Base-by-base conservation (phyloP, 2,888 invertebrate species). In the Apamea epomidion region DNA sequence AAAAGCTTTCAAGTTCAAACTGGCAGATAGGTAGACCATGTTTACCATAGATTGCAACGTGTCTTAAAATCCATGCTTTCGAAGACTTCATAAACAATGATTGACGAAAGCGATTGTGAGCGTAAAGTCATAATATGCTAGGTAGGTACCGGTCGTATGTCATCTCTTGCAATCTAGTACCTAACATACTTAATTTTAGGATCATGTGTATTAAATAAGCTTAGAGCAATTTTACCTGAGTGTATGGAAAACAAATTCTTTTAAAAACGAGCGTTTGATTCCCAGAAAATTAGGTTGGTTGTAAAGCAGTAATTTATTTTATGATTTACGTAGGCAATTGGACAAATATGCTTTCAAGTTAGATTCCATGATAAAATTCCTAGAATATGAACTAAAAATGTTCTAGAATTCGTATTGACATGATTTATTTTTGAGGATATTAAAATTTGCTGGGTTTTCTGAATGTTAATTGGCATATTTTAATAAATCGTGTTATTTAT, bases 271-370 rank as follows among this genome's bases (percentile, higher is more conserved):
- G 8, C 29, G 32, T 21, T 48, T 12, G 14, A 37, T 72, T 65
- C 45, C 1, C 7, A 48, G 72, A 79, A 45, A 25, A 37, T 10
- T 25, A 21, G 2, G 21, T 48, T 71, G 18, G 3, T 18, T 0
- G 16, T 65, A 64, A 21, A 78, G 21, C 32, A 68, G 60, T 51
- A 4, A 54, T 81, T 76, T 37, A 60, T 71, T 84, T 64, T 21
- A 29, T n/a, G 32, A 58, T 21, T 29, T 58, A 51, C 60, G 45
- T 64, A 5, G 7, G 25, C 10, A 62, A 69, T 62, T 37, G 21
- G 29, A 2, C 14, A 21, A 51, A 51, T n/a, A 16, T 54, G 18
- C n/a, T 80, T 62, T 69, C 32, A 62, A 80, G 62, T 62, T 42
- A 54, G 16, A 60, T 12, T 42, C 16, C 1, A 7, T 58, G 7